Base-by-base conservation (phyloP, 1,140 invertebrate species). In the Bradynema listronoti region DNA sequence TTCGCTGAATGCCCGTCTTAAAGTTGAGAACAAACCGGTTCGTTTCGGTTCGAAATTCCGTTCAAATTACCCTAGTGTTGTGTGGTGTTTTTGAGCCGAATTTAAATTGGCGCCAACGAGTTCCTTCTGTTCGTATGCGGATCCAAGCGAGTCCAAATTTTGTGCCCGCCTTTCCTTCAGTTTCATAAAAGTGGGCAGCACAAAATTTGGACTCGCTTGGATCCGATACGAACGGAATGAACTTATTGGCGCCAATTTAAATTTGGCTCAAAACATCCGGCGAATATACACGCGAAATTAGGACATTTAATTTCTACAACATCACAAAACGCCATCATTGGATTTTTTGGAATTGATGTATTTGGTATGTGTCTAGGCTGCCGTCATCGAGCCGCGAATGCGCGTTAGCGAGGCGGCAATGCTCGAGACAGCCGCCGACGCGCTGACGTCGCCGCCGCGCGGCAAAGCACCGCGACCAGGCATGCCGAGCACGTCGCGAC, bases 11-110 rank as follows among this genome's bases (percentile, higher is more conserved):
- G 22, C 34, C 24, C 61, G 56, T 19, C 22, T 63, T 46, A 39
- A 33, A 47, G 25, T 22, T 5, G 61, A 66, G 19, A 63, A 63
- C 33, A 29, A 45, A 27, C 22, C 36, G 25, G 61, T 63, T 36
- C 39, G 47, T 50, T 5, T 25, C 27, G 16, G 9, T 27, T 30
- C 34, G 4, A 50, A 19, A 19, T 29, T 50, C 34, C n/a, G 47
- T 5, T 50, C 4, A n/a, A 50, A 5, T 50, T 5, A 24, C 4
- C 34, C 16, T 29, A 50, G 4, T n/a, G 27, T 19, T 11, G 11
- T 11, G 11, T 19, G n/a, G n/a, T n/a, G n/a, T n/a, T n/a, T n/a
- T n/a, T n/a, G n/a, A n/a, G n/a, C n/a, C n/a, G n/a, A n/a, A n/a
- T n/a, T n/a, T n/a, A n/a, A n/a, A n/a, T n/a, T n/a, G n/a, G n/a